Evolutionary conservation across 2,888 invertebrate species (phyloP), one percentile per base, ranked within the genome.

Genomic region (Petrolisthes cinctipes): DNA sequence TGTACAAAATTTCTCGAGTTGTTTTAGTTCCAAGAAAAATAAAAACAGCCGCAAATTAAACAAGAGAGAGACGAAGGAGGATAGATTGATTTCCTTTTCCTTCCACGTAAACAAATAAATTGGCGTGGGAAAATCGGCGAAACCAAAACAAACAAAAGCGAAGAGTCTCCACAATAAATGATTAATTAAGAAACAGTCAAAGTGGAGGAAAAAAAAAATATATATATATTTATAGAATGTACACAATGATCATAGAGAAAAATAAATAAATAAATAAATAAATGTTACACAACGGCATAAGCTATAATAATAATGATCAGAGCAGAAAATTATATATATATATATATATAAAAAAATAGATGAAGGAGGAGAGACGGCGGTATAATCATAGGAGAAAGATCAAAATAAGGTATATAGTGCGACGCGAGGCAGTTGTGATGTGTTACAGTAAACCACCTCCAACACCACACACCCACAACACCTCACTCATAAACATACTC

Each of bases 51-150:
- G 5, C 0, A 11, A 5, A 68, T 5, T 68, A 68, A 68, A 68
- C 68, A 68, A n/a, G 76, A 76, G 76, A 76, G 76, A 76, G 7
- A 76, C 20, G 11, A 51, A 76, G 23, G 14, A 20, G 23, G 76
- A 76, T 14, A 76, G 23, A 76, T 5, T 20, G 76, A n/a, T 37
- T 37, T 37, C 37, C 37, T 66, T 11, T 66, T 14, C 11, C 17
- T 11, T 14, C 17, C 11, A 66, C 1, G 66, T 14, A 17, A 66
- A 17, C 17, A 66, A 66, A 14, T 1, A 66, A 14, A 66, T 14
- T 66, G 17, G 17, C 11, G 66, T 14, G 14, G 66, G 14, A 66
- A 66, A 66, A 66, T 17, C 11, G 17, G 17, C 66, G 14, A 11
- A 66, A 66, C 11, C 3, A 66, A 66, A 66, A 66, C 11, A 66